A percentile compares a stretch with the other conserved stretches of the same genome.
These are phyloP conservation scores for Himalopsyche anomala DNA, from an alignment of 2,888 invertebrate species.

Conservation along the genomic window DNA sequence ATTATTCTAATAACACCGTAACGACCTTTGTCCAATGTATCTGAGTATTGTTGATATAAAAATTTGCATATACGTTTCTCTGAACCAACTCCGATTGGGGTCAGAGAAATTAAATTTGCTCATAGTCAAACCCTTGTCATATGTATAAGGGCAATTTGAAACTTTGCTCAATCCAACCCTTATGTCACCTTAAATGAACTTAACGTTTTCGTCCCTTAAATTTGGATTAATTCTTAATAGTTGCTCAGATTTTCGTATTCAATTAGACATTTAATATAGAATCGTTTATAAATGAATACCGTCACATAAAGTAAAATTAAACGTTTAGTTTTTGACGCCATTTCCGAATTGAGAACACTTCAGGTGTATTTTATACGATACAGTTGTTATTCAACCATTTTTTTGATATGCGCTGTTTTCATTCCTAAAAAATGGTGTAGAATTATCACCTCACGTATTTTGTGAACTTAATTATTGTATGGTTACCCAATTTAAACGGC, in stretches of 20 bases:
- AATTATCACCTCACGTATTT: too few relatives aligned
- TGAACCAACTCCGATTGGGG: not conserved
- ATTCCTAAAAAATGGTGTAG: too few relatives aligned
- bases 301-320: too few relatives aligned
- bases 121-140: constrained; percentile 26
- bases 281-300: not conserved
- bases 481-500: too few relatives aligned
- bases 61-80: constrained; percentile 31
- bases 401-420: too few relatives aligned
- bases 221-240: not conserved
- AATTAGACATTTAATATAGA: not conserved
- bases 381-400: too few relatives aligned
- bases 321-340: too few relatives aligned
- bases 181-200: not conserved
- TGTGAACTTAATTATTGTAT: too few relatives aligned
- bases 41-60: constrained; percentile 17
- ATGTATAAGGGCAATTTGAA: constrained; percentile 6
- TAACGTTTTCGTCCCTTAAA: constrained; percentile 1
- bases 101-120: constrained; percentile 30
- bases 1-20: not conserved
- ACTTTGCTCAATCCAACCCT: not conserved
- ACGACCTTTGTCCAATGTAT: constrained; percentile 9
- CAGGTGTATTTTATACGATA: too few relatives aligned
- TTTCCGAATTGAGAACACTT: too few relatives aligned
- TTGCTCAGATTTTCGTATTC: not conserved